phyloP scores from a whole-genome alignment of 2,888 invertebrate genomes.

The Altica lythri region DNA sequence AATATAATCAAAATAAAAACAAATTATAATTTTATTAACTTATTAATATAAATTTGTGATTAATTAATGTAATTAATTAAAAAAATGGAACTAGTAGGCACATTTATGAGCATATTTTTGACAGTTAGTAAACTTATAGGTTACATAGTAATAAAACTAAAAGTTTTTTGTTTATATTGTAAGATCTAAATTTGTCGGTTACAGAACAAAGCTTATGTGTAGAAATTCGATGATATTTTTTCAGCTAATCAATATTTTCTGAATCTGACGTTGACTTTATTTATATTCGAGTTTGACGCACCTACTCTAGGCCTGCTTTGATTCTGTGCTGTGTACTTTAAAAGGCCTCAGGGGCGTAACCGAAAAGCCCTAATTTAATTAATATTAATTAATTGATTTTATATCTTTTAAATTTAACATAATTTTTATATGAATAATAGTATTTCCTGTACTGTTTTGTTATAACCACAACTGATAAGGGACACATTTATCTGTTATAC shows the following conservation, averaged over 20 bases:
- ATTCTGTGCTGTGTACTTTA: conserved; percentile 35
- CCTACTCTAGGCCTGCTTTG: conserved; percentile 44
- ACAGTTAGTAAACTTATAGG: conserved; percentile 7
- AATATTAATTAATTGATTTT: not conserved
- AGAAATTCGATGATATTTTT: conserved; percentile 32
- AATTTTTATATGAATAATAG: not conserved
- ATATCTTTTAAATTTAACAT: not conserved
- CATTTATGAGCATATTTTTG: too few relatives aligned
- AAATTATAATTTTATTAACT: too few relatives aligned
- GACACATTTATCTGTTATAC: too few relatives aligned
- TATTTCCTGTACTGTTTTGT: conserved; percentile 4
- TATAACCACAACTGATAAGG: too few relatives aligned
- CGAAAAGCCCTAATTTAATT: conserved; percentile 2
- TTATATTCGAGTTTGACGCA: conserved; percentile 48
- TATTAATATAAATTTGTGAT: too few relatives aligned
- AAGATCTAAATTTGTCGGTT: conserved; percentile 19
- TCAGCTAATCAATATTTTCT: conserved; percentile 51
- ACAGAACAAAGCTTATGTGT: conserved; percentile 18
- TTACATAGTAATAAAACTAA: conserved; percentile 5
- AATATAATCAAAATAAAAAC: conserved; percentile 30
- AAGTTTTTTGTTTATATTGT: conserved; percentile 8
- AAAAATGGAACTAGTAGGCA: too few relatives aligned
- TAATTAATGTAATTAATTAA: too few relatives aligned
- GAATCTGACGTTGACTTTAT: conserved; percentile 53
- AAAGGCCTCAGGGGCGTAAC: conserved; percentile 35